A percentile compares a stretch with the other conserved stretches of the same genome.
These are phyloP conservation scores for Lutraria rhynchaena DNA, from an alignment of 1,140 invertebrate genomes.

Conservation along the genomic window DNA sequence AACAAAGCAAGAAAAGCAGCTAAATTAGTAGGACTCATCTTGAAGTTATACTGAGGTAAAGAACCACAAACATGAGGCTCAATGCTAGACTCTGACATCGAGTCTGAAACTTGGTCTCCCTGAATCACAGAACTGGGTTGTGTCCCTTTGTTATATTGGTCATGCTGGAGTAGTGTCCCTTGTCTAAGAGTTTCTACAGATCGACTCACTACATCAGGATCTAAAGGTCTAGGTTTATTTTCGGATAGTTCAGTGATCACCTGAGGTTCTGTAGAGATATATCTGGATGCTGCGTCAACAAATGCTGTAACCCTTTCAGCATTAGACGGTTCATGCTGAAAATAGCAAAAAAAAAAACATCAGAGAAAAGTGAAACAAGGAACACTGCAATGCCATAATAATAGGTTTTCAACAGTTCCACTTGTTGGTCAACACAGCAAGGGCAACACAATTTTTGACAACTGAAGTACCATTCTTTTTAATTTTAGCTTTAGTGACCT, in stretches of 20 bases:
- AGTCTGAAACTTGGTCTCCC: slow-evolving; percentile 42
- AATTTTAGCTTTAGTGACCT: no score
- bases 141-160: slow-evolving; percentile 7
- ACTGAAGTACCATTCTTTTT: no score
- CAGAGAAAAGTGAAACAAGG: no score
- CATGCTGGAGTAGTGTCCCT: background rate
- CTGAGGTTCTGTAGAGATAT: background rate
- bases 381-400: no score
- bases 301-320: slow-evolving; percentile 52
- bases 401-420: no score
- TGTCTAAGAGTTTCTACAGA: background rate
- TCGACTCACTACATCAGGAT: no score
- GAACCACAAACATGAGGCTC: background rate
- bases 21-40: slow-evolving; percentile 48
- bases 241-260: background rate
- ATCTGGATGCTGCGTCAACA: slow-evolving; percentile 40
- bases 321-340: slow-evolving; percentile 38
- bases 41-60: slow-evolving; percentile 54
- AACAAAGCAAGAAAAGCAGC: slow-evolving; percentile 53
- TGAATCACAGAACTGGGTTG: slow-evolving; percentile 15
- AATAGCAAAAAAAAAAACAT: no score
- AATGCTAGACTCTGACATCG: slow-evolving; percentile 43
- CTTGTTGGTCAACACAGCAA: no score
- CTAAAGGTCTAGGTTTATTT: background rate
- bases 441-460: no score